phyloP scores from a whole-genome alignment of 2,113 vertebrate species.

The Hydrochoerus hydrochaeris region DNA sequence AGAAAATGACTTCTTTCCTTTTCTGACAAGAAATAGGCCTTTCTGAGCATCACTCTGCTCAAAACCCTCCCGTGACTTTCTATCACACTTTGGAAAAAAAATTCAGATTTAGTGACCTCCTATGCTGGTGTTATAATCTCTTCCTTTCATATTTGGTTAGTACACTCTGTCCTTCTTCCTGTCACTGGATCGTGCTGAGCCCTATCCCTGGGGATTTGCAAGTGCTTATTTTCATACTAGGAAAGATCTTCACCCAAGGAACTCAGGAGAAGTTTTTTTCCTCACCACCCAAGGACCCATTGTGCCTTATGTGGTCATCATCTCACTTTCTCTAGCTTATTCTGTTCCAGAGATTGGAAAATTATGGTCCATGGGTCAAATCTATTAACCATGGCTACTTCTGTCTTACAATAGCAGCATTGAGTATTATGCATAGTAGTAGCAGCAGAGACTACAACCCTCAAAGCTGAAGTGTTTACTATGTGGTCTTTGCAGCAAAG shows the following conservation, averaged over 20 bases:
- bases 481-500: not conserved
- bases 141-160: not conserved
- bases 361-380: not conserved
- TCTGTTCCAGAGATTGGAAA: not conserved
- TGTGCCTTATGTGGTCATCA: too few species aligned
- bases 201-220: not conserved
- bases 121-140: not conserved
- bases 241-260: not conserved
- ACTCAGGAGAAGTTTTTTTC: not conserved
- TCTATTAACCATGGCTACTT: not conserved
- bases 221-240: not conserved
- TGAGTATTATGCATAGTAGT: not conserved
- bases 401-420: not conserved
- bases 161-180: not conserved
- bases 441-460: not conserved
- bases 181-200: not conserved
- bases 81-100: not conserved
- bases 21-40: not conserved
- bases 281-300: not conserved
- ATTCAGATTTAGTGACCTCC: not conserved
- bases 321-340: not conserved
- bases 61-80: not conserved
- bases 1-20: slow-evolving; percentile 16
- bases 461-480: not conserved
- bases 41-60: not conserved